A percentile compares a stretch with the other conserved stretches of the same genome.
Conservation (phyloP, 2,113 vertebrate species). For the Crotalus horridus region DNA sequence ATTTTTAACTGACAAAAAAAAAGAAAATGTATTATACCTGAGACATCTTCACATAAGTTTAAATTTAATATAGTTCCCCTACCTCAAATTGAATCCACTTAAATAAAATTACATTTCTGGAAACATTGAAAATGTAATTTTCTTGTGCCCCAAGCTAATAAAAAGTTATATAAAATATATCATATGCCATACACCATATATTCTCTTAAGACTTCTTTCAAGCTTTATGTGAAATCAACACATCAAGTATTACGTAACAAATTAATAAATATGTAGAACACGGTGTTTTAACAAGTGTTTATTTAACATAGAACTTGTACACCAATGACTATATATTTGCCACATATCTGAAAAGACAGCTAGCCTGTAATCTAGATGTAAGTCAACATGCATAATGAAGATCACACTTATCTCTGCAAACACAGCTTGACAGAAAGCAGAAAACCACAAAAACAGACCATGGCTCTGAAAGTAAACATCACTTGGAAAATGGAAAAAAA, state of each 20-base stretch:
- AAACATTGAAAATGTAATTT: background rate
- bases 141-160: background rate
- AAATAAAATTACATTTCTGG: background rate
- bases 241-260: background rate
- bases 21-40: background rate
- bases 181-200: background rate
- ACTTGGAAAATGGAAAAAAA: background rate
- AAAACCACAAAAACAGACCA: constrained; percentile 37
- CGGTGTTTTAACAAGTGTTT: constrained; percentile 30
- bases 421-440: constrained; percentile 50
- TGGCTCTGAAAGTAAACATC: constrained; percentile 52
- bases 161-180: background rate
- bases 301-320: constrained; percentile 36
- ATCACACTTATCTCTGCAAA: constrained; percentile 63
- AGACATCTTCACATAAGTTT: background rate
- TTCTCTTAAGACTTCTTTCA: background rate
- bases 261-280: background rate
- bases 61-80: background rate
- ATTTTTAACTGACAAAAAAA: background rate
- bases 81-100: background rate
- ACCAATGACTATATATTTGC: constrained; percentile 16
- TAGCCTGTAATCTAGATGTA: constrained; percentile 49
- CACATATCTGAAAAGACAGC: constrained; percentile 60
- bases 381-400: constrained; percentile 52
- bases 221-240: background rate